Conservation (phyloP, 2,888 invertebrate species). For the Eulithis testata region DNA sequence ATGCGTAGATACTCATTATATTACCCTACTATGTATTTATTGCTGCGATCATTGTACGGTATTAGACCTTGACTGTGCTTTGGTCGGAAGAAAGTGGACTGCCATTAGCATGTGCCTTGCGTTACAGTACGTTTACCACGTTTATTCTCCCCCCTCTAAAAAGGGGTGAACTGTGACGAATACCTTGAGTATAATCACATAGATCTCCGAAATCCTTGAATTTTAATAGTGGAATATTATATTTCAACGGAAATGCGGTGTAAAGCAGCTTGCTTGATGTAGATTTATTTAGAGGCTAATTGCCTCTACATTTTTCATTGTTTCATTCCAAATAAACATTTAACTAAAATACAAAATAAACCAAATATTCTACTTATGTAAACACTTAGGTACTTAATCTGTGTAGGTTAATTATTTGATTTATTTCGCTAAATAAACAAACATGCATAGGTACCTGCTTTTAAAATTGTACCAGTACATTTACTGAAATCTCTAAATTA, state of each 20-base stretch:
- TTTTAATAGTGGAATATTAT: constrained; percentile 20
- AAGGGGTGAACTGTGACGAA: constrained; percentile 29
- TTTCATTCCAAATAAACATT: not conserved
- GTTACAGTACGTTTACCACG: constrained; percentile 42
- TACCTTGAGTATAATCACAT: constrained; percentile 31
- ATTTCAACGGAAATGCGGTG: constrained; percentile 34
- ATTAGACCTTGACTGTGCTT: constrained; percentile 52
- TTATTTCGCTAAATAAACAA: too few species aligned
- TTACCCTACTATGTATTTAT: constrained; percentile 32
- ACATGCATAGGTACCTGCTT: too few species aligned
- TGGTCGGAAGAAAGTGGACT: constrained; percentile 60
- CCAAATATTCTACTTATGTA: not conserved
- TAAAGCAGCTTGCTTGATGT: constrained; percentile 20
- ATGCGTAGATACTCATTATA: constrained; percentile 37
- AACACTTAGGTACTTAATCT: not conserved
- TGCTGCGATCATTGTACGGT: constrained; percentile 29
- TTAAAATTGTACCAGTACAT: too few species aligned
- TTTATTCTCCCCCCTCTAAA: constrained; percentile 15
- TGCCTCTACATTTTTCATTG: not conserved
- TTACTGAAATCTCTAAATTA: too few species aligned
- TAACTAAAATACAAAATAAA: not conserved
- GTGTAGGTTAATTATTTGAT: too few species aligned
- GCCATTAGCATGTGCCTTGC: constrained; percentile 54
- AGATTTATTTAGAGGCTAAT: constrained; percentile 3
- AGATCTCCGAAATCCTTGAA: constrained; percentile 31